These are phyloP conservation scores for Drosophila pegasa DNA, from an alignment of 2,888 invertebrate species.

Conservation along the genomic window DNA sequence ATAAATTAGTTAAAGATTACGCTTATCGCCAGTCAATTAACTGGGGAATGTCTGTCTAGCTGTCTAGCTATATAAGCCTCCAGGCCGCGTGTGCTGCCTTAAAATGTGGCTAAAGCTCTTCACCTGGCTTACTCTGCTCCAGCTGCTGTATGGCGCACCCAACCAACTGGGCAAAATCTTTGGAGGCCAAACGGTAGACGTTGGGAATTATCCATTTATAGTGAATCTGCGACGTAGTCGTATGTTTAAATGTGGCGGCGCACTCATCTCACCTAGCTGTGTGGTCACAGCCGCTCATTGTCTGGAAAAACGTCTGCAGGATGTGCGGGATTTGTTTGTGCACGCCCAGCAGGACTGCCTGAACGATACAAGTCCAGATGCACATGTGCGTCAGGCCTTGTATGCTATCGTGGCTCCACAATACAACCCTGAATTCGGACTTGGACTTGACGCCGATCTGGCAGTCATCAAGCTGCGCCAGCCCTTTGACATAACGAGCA, in stretches of 20 bases:
- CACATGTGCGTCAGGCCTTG: constrained; percentile 42
- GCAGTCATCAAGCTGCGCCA: constrained; percentile 44
- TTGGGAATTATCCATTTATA: constrained; percentile 51
- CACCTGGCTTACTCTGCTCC: constrained; percentile 23
- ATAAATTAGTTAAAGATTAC: constrained; percentile 43
- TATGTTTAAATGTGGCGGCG: constrained; percentile 52
- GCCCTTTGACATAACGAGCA: constrained; percentile 39
- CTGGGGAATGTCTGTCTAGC: constrained; percentile 44
- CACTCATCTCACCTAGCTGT: constrained; percentile 56
- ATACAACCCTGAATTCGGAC: constrained; percentile 20
- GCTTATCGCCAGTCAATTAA: constrained; percentile 62
- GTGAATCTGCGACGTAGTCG: constrained; percentile 47
- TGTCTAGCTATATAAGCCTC: constrained; percentile 37
- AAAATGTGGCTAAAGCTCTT: constrained; percentile 27
- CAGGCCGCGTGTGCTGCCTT: not conserved
- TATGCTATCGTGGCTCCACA: constrained; percentile 11
- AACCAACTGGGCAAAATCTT: constrained; percentile 40
- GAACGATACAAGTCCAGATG: not conserved
- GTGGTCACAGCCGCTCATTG: constrained; percentile 74
- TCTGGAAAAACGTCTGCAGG: constrained; percentile 18
- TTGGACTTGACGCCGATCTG: constrained; percentile 41
- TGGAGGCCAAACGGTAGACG: constrained; percentile 27
- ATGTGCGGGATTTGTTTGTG: constrained; percentile 42
- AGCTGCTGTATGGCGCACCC: not conserved
- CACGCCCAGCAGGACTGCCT: constrained; percentile 57